phyloP scores from a whole-genome alignment of 2,888 invertebrate genomes.

The Philereme vetulata region DNA sequence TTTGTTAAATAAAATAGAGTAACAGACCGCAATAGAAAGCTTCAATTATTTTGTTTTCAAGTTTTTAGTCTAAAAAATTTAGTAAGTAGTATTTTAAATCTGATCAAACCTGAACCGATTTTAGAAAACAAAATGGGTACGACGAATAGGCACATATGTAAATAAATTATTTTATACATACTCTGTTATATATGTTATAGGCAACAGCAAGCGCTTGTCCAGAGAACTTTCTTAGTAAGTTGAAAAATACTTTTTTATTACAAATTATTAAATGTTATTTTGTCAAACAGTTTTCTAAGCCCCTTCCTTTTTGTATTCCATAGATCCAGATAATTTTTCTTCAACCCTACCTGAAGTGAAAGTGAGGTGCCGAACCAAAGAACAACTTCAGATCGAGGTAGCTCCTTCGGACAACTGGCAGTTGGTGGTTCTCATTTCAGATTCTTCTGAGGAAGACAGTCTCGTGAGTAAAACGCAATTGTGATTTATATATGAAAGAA shows the following conservation, averaged over 20 bases:
- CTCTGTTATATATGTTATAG: constrained; percentile 5
- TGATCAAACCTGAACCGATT: too few relatives aligned
- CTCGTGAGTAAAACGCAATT: background rate
- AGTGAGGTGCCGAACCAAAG: constrained; percentile 35
- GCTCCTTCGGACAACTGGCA: constrained; percentile 36
- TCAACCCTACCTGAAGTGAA: constrained; percentile 18
- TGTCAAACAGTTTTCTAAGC: background rate
- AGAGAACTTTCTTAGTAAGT: constrained; percentile 19
- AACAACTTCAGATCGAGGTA: constrained; percentile 33
- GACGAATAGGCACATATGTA: too few relatives aligned
- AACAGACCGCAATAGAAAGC: too few relatives aligned
- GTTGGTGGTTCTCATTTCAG: constrained; percentile 42
- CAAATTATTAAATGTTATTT: too few relatives aligned
- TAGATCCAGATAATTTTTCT: constrained; percentile 5
- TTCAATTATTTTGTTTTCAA: too few relatives aligned
- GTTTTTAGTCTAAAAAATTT: too few relatives aligned
- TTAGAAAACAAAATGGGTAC: too few relatives aligned
- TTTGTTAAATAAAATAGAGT: too few relatives aligned
- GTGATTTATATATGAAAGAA: too few relatives aligned
- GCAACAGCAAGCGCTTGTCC: constrained; percentile 4
- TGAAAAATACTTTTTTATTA: background rate
- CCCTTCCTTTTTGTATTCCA: background rate
- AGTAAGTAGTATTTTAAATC: too few relatives aligned
- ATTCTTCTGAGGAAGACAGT: constrained; percentile 6
- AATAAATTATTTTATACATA: background rate